These are phyloP conservation scores for Cryptotermes secundus DNA, from an alignment of 1,140 invertebrate genomes.

Conservation along the genomic window DNA sequence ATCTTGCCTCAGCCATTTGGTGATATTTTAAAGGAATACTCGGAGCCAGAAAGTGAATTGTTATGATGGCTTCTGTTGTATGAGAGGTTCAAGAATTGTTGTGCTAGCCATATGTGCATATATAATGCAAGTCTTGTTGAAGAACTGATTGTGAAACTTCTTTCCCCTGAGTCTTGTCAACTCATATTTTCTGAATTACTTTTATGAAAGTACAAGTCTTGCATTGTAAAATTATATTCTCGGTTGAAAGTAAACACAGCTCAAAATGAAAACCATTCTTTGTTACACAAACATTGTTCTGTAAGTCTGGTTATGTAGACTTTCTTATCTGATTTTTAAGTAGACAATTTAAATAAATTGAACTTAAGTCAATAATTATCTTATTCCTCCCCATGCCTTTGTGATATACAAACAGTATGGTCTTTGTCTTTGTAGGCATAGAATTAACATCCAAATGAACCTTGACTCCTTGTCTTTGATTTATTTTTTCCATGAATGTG, in stretches of 20 bases:
- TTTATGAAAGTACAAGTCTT: neutral
- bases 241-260: neutral
- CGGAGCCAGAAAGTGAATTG: neutral
- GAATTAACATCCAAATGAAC: too few species aligned
- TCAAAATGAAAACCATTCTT: neutral
- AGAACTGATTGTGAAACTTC: neutral
- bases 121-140: neutral
- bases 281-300: neutral
- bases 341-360: too few species aligned
- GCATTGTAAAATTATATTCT: too few species aligned
- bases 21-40: slow-evolving; percentile 18
- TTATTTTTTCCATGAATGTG: too few species aligned
- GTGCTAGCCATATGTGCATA: neutral
- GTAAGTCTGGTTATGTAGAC: neutral
- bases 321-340: too few species aligned
- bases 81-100: slow-evolving; percentile 6
- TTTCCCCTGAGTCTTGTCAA: neutral
- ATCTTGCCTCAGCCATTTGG: neutral
- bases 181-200: neutral
- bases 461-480: too few species aligned
- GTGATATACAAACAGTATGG: too few species aligned
- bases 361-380: too few species aligned
- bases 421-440: too few species aligned
- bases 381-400: too few species aligned
- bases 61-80: neutral